Evolutionary conservation across 2,113 vertebrate genomes (phyloP).

Genomic region (Centropus bengalensis): DNA sequence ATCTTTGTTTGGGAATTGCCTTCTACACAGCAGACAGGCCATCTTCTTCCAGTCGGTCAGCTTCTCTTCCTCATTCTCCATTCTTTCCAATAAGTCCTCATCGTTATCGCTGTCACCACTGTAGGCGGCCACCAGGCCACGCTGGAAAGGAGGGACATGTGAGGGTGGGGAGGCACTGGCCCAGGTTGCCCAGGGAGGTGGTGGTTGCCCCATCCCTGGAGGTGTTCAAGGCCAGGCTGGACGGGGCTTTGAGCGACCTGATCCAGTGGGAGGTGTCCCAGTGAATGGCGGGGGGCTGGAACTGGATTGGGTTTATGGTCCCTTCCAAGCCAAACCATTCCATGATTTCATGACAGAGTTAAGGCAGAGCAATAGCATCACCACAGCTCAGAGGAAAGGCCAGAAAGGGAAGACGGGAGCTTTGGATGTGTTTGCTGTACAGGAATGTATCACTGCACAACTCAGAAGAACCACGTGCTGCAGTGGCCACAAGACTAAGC

Average conservation of each 20-base stretch:
- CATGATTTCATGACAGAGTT: no score
- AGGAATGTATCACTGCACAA: not conserved
- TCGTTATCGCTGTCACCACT: constrained; percentile 97
- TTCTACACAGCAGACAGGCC: constrained; percentile 93
- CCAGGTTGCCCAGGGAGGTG: no score
- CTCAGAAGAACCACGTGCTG: not conserved
- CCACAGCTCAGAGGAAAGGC: not conserved
- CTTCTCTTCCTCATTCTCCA: constrained; percentile 87
- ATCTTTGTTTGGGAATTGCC: constrained; percentile 96
- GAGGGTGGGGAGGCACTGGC: no score
- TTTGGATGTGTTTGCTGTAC: rapidly evolving
- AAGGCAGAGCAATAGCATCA: not conserved
- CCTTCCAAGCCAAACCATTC: no score
- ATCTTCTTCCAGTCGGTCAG: constrained; percentile 96
- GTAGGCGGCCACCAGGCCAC: constrained; percentile 94
- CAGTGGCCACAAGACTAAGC: not conserved
- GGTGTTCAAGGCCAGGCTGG: no score
- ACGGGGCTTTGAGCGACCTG: no score
- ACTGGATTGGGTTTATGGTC: no score
- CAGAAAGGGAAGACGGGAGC: not conserved
- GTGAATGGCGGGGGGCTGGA: no score
- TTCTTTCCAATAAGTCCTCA: constrained; percentile 84
- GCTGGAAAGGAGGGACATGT: constrained; percentile 64
- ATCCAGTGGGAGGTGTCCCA: no score
- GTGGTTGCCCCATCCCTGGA: no score